Evolutionary conservation across 1,140 invertebrate species (phyloP).

Genomic region (Atta texana): DNA sequence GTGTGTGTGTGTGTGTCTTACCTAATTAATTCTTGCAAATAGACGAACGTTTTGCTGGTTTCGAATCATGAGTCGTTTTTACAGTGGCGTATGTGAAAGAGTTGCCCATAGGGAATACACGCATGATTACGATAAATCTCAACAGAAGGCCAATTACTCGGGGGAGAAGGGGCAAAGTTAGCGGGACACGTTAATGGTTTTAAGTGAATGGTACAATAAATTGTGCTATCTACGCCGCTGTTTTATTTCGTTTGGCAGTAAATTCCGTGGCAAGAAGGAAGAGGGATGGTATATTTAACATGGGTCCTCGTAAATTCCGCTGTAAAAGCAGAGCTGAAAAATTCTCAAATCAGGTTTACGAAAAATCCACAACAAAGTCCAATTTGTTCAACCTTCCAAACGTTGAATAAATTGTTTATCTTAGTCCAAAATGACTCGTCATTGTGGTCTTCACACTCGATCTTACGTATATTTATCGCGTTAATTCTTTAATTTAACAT

Average conservation of each 20-base stretch:
- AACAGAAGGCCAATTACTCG: conserved; percentile 74
- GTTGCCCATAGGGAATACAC: conserved; percentile 49
- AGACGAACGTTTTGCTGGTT: not conserved
- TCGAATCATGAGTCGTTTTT: conserved; percentile 25
- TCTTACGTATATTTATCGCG: conserved; percentile 60
- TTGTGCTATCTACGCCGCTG: conserved; percentile 69
- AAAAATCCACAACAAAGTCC: conserved; percentile 40
- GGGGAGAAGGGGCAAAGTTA: conserved; percentile 59
- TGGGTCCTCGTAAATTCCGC: conserved; percentile 65
- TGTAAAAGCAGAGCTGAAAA: conserved; percentile 35
- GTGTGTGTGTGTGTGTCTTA: too few species aligned
- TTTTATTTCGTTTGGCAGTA: conserved; percentile 69
- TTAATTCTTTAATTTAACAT: conserved; percentile 48
- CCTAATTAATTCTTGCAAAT: conserved; percentile 26
- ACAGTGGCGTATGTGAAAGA: conserved; percentile 42
- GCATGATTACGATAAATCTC: conserved; percentile 77
- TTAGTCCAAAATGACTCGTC: conserved; percentile 2
- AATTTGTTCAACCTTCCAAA: not conserved
- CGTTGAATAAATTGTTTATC: conserved; percentile 31
- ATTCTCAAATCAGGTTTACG: conserved; percentile 21
- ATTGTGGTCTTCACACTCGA: not conserved
- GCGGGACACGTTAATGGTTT: conserved; percentile 73
- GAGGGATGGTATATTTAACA: conserved; percentile 63
- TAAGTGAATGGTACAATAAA: conserved; percentile 77
- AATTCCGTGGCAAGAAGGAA: conserved; percentile 44